Percentiles rank a stretch among this genome's conserved stretches.
These are phyloP conservation scores for Orthosia incerta DNA, from an alignment of 2,888 invertebrate genomes.

Conservation along the genomic window DNA sequence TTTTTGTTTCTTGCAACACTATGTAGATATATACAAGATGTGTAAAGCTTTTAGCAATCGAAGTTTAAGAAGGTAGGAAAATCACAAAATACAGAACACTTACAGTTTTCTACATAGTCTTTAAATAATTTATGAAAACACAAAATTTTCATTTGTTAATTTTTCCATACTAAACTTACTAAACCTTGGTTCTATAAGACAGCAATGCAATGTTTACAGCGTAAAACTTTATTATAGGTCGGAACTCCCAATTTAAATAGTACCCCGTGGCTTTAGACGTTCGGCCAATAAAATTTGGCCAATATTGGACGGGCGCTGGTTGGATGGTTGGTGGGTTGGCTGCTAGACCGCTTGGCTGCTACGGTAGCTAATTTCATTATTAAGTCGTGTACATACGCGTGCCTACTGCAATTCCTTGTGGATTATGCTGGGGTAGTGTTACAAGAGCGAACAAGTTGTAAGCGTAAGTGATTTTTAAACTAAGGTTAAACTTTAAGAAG, in stretches of 20 bases:
- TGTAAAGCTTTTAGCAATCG: no score
- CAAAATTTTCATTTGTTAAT: not conserved
- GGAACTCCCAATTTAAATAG: conserved; percentile 39
- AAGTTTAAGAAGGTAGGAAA: no score
- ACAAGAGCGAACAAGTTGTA: conserved; percentile 22
- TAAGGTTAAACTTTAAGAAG: not conserved
- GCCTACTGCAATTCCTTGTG: conserved; percentile 76
- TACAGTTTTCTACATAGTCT: no score
- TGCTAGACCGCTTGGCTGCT: conserved; percentile 21
- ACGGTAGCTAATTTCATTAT: conserved; percentile 81
- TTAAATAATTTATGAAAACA: not conserved
- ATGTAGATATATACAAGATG: no score
- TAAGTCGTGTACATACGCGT: conserved; percentile 76
- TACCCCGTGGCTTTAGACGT: conserved; percentile 49
- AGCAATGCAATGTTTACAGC: conserved; percentile 5
- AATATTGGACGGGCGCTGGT: conserved; percentile 52
- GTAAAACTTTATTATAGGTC: conserved; percentile 32
- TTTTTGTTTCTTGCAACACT: no score
- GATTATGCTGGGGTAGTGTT: conserved; percentile 67
- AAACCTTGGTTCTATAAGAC: conserved; percentile 15
- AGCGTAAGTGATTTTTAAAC: conserved; percentile 8
- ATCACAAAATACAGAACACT: no score
- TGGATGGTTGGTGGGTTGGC: conserved; percentile 43
- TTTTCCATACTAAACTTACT: not conserved
- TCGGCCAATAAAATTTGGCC: conserved; percentile 59